Percentiles rank a stretch among this genome's conserved stretches.
These are phyloP conservation scores for Papilio gigon DNA, from an alignment of 2,888 invertebrate genomes.

Conservation along the genomic window DNA sequence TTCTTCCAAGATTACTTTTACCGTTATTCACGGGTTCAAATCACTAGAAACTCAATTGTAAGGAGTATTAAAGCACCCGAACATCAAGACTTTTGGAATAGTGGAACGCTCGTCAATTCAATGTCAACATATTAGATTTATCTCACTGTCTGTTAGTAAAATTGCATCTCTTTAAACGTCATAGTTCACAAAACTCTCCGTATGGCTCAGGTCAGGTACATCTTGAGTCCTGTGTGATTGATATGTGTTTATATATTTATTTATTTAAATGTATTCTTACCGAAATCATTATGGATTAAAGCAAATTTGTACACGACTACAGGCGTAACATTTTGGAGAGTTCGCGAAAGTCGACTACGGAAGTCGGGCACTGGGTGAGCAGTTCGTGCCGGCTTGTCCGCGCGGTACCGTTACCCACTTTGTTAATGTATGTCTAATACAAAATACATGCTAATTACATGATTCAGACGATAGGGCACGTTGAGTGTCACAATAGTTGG, in stretches of 20 bases:
- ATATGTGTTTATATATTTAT: too few species aligned
- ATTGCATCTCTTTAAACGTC: slow-evolving; percentile 43
- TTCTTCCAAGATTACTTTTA: not conserved
- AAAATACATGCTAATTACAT: slow-evolving; percentile 22
- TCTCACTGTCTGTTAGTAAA: not conserved
- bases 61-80: too few species aligned
- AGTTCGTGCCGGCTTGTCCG: slow-evolving; percentile 43
- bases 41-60: too few species aligned
- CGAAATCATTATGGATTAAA: not conserved
- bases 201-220: too few species aligned
- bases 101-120: too few species aligned
- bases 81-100: too few species aligned
- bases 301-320: slow-evolving; percentile 38
- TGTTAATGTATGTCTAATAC: slow-evolving; percentile 21
- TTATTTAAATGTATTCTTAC: too few species aligned
- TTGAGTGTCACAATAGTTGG: not conserved
- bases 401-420: slow-evolving; percentile 24
- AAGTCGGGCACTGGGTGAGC: slow-evolving; percentile 56
- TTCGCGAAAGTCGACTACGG: slow-evolving; percentile 53
- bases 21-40: not conserved
- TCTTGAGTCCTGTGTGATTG: too few species aligned
- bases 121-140: too few species aligned
- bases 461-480: not conserved
- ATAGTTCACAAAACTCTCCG: too few species aligned
- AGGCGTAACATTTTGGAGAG: slow-evolving; percentile 49